A percentile compares a stretch with the other conserved stretches of the same genome.
phyloP scores from a whole-genome alignment of 2,888 invertebrate genomes.

The Lumbricus terrestris region DNA sequence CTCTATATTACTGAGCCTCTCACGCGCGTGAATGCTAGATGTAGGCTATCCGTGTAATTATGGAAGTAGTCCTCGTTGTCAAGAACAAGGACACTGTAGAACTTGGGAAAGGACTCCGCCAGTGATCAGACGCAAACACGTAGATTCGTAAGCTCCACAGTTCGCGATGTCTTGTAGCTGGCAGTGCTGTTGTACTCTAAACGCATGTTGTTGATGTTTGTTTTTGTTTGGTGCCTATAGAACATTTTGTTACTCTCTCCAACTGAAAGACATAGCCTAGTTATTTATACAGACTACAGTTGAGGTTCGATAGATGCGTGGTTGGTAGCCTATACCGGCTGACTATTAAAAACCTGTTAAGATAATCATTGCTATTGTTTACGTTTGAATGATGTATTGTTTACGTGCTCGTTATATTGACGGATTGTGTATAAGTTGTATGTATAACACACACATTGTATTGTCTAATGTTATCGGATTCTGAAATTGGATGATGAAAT shows the following conservation, averaged over 20 bases:
- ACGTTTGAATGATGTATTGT: not conserved
- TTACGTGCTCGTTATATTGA: not conserved
- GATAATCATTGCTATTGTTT: not conserved
- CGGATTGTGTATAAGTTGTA: too few relatives aligned
- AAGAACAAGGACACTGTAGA: too few relatives aligned
- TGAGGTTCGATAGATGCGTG: not conserved
- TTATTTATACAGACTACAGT: not conserved
- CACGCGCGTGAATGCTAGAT: not conserved
- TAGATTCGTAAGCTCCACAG: not conserved
- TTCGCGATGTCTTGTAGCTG: not conserved
- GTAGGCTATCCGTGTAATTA: not conserved
- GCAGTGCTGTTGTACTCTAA: too few relatives aligned
- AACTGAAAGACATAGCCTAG: not conserved
- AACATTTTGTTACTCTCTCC: not conserved
- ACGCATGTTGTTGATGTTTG: not conserved
- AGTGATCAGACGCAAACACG: not conserved
- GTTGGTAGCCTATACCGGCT: not conserved
- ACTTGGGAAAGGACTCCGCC: not conserved
- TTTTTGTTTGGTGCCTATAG: not conserved
- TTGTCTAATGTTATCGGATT: not conserved
- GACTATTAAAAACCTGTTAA: too few relatives aligned
- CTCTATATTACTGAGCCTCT: not conserved
- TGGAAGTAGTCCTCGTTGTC: not conserved
- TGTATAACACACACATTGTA: too few relatives aligned
- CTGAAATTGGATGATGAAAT: not conserved